These are phyloP conservation scores for Mylabris sibirica DNA, from an alignment of 2,888 invertebrate species.

Conservation along the genomic window DNA sequence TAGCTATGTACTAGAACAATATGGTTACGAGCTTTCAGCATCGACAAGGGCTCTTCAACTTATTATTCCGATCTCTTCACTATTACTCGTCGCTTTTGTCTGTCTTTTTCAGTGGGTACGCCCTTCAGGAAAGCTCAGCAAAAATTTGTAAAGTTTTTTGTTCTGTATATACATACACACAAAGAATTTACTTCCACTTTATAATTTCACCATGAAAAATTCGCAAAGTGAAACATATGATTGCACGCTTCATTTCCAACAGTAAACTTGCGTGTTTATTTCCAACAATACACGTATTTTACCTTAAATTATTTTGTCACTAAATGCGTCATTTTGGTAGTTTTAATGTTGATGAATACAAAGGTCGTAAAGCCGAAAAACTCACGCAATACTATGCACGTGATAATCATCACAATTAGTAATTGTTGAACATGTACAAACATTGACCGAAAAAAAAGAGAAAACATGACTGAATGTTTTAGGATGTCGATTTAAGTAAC, in stretches of 20 bases:
- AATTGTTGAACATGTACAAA: background rate
- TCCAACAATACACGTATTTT: background rate
- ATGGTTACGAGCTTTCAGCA: slow-evolving; percentile 40
- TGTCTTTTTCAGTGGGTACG: background rate
- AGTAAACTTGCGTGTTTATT: background rate
- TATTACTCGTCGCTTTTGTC: slow-evolving; percentile 37
- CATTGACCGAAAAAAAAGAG: background rate
- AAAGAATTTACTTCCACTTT: slow-evolving; percentile 34
- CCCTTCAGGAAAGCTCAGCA: slow-evolving; percentile 11
- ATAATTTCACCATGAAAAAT: background rate
- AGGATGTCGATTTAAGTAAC: background rate
- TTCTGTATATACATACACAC: background rate
- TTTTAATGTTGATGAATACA: background rate
- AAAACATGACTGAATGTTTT: background rate
- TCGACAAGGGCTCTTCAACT: slow-evolving; percentile 39
- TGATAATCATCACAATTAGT: slow-evolving; percentile 9
- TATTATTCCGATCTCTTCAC: slow-evolving; percentile 40
- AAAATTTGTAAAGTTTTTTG: background rate
- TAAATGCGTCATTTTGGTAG: slow-evolving; percentile 3
- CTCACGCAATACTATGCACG: background rate
- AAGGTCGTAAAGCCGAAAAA: background rate
- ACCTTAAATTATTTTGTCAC: slow-evolving; percentile 12
- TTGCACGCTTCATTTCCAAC: background rate
- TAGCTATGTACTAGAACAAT: slow-evolving; percentile 45
- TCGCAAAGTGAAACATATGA: background rate